Evolutionary conservation across 1,140 invertebrate species (phyloP).

Genomic region (Drosophila sturtevanti): DNA sequence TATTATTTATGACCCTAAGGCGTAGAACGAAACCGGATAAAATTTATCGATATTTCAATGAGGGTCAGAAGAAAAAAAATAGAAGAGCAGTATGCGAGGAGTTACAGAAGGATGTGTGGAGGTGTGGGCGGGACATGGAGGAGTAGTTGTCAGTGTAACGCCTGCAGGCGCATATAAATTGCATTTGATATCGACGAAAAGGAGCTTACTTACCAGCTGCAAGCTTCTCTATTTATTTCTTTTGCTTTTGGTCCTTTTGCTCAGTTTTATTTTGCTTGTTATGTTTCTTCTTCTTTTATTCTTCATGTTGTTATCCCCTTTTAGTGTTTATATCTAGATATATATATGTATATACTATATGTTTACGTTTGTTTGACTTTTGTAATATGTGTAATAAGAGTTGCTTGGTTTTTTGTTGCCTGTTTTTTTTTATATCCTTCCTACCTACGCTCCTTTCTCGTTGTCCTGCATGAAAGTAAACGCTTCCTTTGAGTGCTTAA

Average conservation of each 20-base stretch:
- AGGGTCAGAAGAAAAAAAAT: slow-evolving; percentile 30
- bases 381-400: slow-evolving; percentile 52
- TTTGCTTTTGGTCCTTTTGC: not conserved
- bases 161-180: slow-evolving; percentile 41
- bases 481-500: slow-evolving; percentile 48
- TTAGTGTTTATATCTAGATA: slow-evolving; percentile 53
- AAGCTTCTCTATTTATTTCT: not conserved
- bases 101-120: not conserved
- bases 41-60: slow-evolving; percentile 69
- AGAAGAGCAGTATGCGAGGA: not conserved
- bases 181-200: slow-evolving; percentile 13
- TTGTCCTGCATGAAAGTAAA: slow-evolving; percentile 37
- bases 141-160: not conserved
- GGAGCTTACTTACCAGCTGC: slow-evolving; percentile 32
- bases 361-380: slow-evolving; percentile 46
- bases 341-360: slow-evolving; percentile 19
- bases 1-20: slow-evolving; percentile 69
- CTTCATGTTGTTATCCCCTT: slow-evolving; percentile 37
- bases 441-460: too few relatives aligned
- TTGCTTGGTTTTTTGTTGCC: slow-evolving; percentile 11
- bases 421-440: not conserved
- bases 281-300: slow-evolving; percentile 19
- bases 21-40: slow-evolving; percentile 34
- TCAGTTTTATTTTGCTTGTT: slow-evolving; percentile 49
- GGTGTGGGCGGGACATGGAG: not conserved